Percentiles rank a stretch among this genome's conserved stretches.
Evolutionary conservation across 1,140 invertebrate genomes (phyloP).

Genomic region (Drosophila ironensis): DNA sequence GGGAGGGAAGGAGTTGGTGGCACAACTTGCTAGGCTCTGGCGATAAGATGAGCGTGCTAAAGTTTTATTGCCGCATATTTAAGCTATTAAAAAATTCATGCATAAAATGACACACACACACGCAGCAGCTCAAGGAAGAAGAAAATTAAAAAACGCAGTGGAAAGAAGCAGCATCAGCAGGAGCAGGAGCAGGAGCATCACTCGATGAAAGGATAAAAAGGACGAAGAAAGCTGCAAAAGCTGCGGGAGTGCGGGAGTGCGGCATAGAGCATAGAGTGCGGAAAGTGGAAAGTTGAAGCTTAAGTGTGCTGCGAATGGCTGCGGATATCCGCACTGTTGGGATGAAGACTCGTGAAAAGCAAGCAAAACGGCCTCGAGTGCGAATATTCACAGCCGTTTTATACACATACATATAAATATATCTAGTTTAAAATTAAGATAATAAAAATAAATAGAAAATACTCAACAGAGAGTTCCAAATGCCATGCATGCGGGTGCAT

Average conservation of each 20-base stretch:
- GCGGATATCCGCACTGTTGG: conserved; percentile 17
- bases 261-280: background rate
- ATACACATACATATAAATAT: too few species aligned
- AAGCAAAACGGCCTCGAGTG: background rate
- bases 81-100: conserved; percentile 80
- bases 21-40: conserved; percentile 60
- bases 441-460: background rate
- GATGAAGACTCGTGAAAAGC: too few species aligned
- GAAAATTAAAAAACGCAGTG: conserved; percentile 65
- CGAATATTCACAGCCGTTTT: background rate
- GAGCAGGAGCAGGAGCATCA: background rate
- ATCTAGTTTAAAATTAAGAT: too few species aligned
- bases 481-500: too few species aligned
- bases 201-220: too few species aligned
- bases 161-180: conserved; percentile 1
- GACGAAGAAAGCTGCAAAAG: too few species aligned
- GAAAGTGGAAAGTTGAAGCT: conserved; percentile 30
- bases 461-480: too few species aligned
- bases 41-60: conserved; percentile 79
- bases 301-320: conserved; percentile 21
- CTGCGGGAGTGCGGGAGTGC: background rate
- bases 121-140: conserved; percentile 22
- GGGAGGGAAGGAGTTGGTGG: background rate
- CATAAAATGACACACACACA: conserved; percentile 71
- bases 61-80: conserved; percentile 80